phyloP scores from a whole-genome alignment of 1,140 invertebrate species.

The Ips typographus region DNA sequence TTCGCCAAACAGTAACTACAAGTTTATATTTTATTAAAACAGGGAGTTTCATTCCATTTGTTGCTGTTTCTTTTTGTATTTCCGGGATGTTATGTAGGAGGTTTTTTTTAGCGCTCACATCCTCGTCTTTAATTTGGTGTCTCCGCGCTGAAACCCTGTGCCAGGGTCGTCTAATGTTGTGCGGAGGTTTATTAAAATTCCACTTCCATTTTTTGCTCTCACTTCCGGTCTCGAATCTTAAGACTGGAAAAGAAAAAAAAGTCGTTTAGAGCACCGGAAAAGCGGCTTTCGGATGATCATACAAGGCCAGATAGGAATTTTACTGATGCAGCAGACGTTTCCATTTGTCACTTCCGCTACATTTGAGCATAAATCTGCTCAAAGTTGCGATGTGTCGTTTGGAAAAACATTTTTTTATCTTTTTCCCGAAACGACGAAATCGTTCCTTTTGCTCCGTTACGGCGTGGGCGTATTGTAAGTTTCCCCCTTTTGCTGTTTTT shows the following conservation, averaged over 20 bases:
- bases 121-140: slow-evolving; percentile 1
- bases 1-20: slow-evolving; percentile 7
- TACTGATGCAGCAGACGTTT: slow-evolving; percentile 17
- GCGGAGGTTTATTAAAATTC: background rate
- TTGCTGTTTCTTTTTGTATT: slow-evolving; percentile 8
- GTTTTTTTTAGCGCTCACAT: background rate
- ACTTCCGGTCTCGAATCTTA: background rate
- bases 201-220: background rate
- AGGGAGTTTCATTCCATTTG: slow-evolving; percentile 6
- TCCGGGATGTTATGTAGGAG: slow-evolving; percentile 5
- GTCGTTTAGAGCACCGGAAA: slow-evolving; percentile 4
- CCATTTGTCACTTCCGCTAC: slow-evolving; percentile 32
- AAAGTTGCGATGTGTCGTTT: slow-evolving; percentile 12
- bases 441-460: background rate
- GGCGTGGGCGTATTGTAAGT: slow-evolving; percentile 1
- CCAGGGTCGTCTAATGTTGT: too few relatives aligned
- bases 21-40: slow-evolving; percentile 16
- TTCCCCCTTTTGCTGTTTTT: slow-evolving; percentile 6
- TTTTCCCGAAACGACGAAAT: background rate
- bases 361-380: slow-evolving; percentile 21
- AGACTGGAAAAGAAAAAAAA: background rate
- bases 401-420: slow-evolving; percentile 17
- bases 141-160: background rate
- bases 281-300: slow-evolving; percentile 10
- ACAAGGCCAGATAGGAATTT: background rate